Percentiles rank a stretch among this genome's conserved stretches.
Conservation (phyloP, 2,797 vertebrate genomes). For the Synaphobranchus kaupii region DNA sequence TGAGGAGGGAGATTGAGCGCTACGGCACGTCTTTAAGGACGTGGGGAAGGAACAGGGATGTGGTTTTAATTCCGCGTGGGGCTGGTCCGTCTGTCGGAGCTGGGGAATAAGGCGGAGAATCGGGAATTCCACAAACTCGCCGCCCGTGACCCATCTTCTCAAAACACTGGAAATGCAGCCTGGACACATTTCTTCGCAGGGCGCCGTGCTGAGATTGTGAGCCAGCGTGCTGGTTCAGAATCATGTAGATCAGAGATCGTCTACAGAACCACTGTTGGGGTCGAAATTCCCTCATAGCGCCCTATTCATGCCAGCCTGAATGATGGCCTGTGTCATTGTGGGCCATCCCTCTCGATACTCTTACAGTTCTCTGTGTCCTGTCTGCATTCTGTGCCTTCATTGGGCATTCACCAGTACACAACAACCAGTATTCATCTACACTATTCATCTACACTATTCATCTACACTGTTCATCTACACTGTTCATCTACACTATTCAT, state of each 20-base stretch:
- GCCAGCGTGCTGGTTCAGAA: background rate
- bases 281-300: background rate
- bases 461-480: background rate
- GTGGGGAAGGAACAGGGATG: background rate
- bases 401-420: background rate
- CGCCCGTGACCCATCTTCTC: background rate
- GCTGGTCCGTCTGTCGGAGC: background rate
- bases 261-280: background rate
- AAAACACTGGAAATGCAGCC: background rate
- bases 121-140: slow-evolving; percentile 10
- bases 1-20: background rate
- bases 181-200: background rate
- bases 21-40: background rate
- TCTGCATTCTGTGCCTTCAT: background rate
- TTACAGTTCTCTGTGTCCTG: background rate
- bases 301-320: slow-evolving; percentile 8
- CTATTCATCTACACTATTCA: background rate
- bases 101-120: background rate
- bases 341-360: background rate
- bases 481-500: background rate
- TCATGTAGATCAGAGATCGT: background rate
- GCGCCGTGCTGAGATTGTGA: no score
- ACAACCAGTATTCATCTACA: background rate
- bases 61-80: background rate
- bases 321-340: slow-evolving; percentile 4